Evolutionary conservation across 2,888 invertebrate genomes (phyloP).

Genomic region (Lochmaea crataegi): DNA sequence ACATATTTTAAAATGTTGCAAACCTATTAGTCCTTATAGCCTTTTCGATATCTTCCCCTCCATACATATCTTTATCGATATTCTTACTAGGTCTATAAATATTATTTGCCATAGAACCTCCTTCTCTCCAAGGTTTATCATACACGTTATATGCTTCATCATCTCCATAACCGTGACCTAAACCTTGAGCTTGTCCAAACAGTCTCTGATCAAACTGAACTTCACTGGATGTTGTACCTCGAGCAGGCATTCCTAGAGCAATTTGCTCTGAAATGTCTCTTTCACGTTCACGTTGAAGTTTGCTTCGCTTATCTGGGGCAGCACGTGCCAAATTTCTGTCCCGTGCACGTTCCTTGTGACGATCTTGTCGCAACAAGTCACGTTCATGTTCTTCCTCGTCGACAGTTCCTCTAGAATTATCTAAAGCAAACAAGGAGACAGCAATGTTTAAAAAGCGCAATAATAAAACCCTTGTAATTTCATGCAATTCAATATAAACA

Average conservation of each 20-base stretch:
- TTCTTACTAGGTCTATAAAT: conserved; percentile 91
- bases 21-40: conserved; percentile 84
- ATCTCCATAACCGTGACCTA: conserved; percentile 91
- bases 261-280: conserved; percentile 99
- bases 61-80: conserved; percentile 90
- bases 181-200: conserved; percentile 92
- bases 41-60: conserved; percentile 89
- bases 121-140: conserved; percentile 97
- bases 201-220: conserved; percentile 94
- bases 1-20: not conserved
- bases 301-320: conserved; percentile 93
- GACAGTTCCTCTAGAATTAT: conserved; percentile 40
- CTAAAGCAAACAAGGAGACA: conserved; percentile 21
- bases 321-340: conserved; percentile 94
- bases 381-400: conserved; percentile 83
- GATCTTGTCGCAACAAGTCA: conserved; percentile 86
- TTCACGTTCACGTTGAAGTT: conserved; percentile 89
- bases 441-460: too few species aligned
- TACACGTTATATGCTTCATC: conserved; percentile 98
- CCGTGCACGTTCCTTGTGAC: conserved; percentile 91
- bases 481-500: too few species aligned
- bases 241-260: conserved; percentile 94
- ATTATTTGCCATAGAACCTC: conserved; percentile 85
- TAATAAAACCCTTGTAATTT: too few species aligned
- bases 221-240: conserved; percentile 76